These are phyloP conservation scores for Psittacara wagleri DNA, from an alignment of 2,113 vertebrate species.

Conservation along the genomic window DNA sequence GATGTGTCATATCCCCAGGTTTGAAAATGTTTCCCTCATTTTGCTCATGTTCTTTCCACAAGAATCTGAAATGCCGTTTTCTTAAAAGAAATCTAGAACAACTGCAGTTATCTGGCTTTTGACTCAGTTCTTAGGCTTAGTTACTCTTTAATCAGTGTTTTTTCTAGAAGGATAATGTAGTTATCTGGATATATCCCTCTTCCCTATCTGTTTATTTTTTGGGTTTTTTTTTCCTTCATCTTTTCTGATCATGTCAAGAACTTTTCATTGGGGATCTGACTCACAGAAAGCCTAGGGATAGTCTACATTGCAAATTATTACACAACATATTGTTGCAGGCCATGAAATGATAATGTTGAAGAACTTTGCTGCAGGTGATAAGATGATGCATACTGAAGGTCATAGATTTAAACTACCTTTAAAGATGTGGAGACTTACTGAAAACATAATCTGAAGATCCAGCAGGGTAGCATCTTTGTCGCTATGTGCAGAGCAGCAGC, in stretches of 20 bases:
- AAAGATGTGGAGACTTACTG: background rate
- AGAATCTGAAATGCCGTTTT: background rate
- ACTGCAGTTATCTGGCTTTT: conserved; percentile 10
- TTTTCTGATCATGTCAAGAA: background rate
- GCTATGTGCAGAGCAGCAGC: background rate
- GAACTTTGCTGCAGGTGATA: background rate
- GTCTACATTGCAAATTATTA: background rate
- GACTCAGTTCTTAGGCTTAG: background rate
- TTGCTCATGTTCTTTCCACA: background rate
- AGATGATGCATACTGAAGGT: background rate
- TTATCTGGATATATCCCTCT: background rate
- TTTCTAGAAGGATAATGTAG: background rate
- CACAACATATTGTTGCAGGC: background rate
- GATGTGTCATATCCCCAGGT: conserved; percentile 22
- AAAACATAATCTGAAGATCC: background rate
- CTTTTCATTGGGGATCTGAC: background rate
- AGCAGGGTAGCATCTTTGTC: background rate
- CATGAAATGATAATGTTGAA: background rate
- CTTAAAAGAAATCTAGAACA: conserved; percentile 23
- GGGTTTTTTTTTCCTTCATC: background rate
- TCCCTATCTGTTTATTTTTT: background rate
- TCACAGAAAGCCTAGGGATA: background rate
- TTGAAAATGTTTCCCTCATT: background rate
- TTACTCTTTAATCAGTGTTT: background rate
- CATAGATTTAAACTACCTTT: background rate